Base-by-base conservation (phyloP, 2,113 vertebrate genomes). In the Motacilla alba region DNA sequence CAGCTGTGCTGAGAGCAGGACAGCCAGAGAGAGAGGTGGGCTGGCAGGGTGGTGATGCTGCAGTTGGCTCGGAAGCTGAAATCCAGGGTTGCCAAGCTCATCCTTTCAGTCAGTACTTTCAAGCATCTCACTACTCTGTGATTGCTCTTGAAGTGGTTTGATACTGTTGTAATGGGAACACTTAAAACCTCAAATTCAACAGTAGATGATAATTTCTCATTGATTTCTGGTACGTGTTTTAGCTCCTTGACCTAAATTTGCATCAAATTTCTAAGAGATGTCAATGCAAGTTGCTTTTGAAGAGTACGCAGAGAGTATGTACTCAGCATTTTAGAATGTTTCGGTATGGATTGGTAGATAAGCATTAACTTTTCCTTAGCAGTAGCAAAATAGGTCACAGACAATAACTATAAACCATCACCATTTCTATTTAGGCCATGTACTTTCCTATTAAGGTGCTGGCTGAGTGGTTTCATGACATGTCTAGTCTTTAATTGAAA, bases 341-440 rank as follows among this genome's bases (percentile, higher is more conserved):
- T 81, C 39, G 37, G 35, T 86, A 83, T 77, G 43, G 66, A 60
- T 91, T 90, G 47, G 44, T 79, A 73, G 24, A 73, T 44, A 60
- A 64, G 15, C 63, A 83, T 80, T 86, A 74, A 37, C 49, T 94
- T 94, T 92, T 78, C 75, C 68, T 85, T 88, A 88, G 47, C n/a
- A 80, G 88, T 83, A 90, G 43, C 47, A 81, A 92, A 97, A 95
- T 88, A 95, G 82, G 68, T 86, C 88, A 90, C 50, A 56, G 72
- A 77, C 83, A 92, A 90, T 88, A 83, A 81, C 68, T 81, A 30
- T 63, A 88, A 93, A 88, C 85, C 56, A 86, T 87, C 89, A 90
- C 33, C 23, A 49, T 88, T 95, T 86, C 79, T 80, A 86, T 77
- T 92, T 90, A 63, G 55, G 59, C 75, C 55, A 49, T 67, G 43